Evolutionary conservation across 2,888 invertebrate species (phyloP).

Genomic region (Ypsolopha scabrella): DNA sequence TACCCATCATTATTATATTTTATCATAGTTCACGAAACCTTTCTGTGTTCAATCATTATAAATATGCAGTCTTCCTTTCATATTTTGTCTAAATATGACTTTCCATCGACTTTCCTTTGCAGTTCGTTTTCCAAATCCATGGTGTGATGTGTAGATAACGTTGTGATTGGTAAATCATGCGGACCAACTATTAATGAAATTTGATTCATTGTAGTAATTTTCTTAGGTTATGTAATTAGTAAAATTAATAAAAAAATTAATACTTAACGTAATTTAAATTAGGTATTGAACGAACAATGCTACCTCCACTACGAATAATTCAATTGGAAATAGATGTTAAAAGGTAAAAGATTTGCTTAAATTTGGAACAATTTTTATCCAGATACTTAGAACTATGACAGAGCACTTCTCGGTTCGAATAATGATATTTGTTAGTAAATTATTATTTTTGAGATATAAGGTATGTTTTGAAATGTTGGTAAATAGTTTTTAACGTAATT

Average conservation of each 20-base stretch:
- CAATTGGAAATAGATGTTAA: neutral
- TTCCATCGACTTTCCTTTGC: neutral
- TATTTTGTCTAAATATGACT: neutral
- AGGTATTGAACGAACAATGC: neutral
- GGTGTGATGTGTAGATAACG: slow-evolving; percentile 5
- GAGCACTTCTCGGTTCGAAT: slow-evolving; percentile 9
- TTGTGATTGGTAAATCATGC: slow-evolving; percentile 7
- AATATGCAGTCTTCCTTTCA: neutral
- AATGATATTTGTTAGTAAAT: slow-evolving; percentile 62
- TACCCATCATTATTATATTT: too few relatives aligned
- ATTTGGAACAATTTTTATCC: slow-evolving; percentile 5
- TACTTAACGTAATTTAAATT: neutral
- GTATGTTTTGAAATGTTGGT: slow-evolving; percentile 61
- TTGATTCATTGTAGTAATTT: neutral
- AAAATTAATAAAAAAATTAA: neutral
- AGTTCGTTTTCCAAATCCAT: neutral
- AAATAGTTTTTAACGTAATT: slow-evolving; percentile 64
- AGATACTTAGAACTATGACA: slow-evolving; percentile 17
- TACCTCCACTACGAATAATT: slow-evolving; percentile 2
- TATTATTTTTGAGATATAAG: slow-evolving; percentile 68
- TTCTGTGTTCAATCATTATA: too few relatives aligned
- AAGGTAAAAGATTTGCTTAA: too few relatives aligned
- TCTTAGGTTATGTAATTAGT: neutral
- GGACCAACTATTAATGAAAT: slow-evolving; percentile 10
- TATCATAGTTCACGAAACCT: too few relatives aligned